Percentiles rank a stretch among this genome's conserved stretches.
Conservation (phyloP, 2,113 vertebrate genomes). For the Xiphias gladius region DNA sequence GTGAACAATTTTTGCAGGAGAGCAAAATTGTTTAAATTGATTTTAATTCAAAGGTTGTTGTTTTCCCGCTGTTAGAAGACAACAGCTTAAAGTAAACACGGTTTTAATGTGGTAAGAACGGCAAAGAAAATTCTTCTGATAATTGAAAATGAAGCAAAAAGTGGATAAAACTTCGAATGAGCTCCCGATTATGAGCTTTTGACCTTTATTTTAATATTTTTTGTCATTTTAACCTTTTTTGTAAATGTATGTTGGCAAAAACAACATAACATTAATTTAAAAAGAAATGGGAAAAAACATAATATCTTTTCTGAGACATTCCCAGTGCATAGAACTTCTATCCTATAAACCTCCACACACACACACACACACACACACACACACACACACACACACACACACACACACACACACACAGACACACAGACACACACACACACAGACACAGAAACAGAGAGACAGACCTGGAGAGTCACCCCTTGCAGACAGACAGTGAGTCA, state of each 20-base stretch:
- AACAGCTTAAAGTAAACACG: neutral
- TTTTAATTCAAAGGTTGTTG: neutral
- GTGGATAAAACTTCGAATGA: too few relatives aligned
- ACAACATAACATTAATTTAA: neutral
- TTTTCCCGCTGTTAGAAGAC: neutral
- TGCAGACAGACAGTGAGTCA: constrained; percentile 73
- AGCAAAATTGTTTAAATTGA: neutral
- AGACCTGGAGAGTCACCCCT: constrained; percentile 60
- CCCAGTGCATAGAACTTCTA: neutral
- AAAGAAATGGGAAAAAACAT: neutral
- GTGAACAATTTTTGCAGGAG: neutral
- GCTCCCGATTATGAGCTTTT: too few relatives aligned
- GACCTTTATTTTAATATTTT: neutral
- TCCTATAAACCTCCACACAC: neutral
- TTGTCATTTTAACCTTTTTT: neutral
- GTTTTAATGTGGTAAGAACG: too few relatives aligned
- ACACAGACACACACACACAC: neutral
- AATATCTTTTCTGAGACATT: neutral
- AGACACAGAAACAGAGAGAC: constrained; percentile 69
- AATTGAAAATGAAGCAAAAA: too few relatives aligned
- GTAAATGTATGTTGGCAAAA: neutral
- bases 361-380: neutral
- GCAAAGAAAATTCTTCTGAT: too few relatives aligned
- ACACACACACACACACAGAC: neutral
- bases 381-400: neutral